phyloP scores from a whole-genome alignment of 2,888 invertebrate genomes.

The Tipula unca region DNA sequence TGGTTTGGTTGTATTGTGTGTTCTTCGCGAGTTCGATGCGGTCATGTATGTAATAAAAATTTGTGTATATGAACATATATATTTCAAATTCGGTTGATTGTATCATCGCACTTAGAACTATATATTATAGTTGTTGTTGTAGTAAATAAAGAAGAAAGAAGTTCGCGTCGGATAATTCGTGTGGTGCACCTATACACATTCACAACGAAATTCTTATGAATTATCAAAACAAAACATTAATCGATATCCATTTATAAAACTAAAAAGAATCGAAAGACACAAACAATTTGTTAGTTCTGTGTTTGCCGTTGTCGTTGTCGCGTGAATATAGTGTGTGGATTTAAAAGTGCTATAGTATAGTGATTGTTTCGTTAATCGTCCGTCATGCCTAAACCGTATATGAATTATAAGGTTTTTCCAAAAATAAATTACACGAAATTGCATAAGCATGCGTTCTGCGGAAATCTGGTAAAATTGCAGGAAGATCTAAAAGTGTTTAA shows the following conservation, averaged over 20 bases:
- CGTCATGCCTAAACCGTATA: background rate
- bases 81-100: background rate
- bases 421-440: background rate
- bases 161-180: background rate
- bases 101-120: background rate
- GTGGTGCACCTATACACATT: background rate
- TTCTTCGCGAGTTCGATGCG: background rate
- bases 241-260: background rate
- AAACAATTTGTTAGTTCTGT: background rate
- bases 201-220: background rate
- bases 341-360: too few species aligned
- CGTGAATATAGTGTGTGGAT: background rate
- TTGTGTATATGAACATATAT: background rate
- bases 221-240: conserved; percentile 8
- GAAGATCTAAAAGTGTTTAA: background rate
- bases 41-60: background rate
- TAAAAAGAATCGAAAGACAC: background rate
- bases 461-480: background rate
- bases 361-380: background rate
- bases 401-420: background rate
- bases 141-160: background rate
- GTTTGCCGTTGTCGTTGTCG: background rate
- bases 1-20: background rate
- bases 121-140: background rate
- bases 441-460: background rate